Conservation (phyloP, 2,797 vertebrate species). For the Xerus rutilus region DNA sequence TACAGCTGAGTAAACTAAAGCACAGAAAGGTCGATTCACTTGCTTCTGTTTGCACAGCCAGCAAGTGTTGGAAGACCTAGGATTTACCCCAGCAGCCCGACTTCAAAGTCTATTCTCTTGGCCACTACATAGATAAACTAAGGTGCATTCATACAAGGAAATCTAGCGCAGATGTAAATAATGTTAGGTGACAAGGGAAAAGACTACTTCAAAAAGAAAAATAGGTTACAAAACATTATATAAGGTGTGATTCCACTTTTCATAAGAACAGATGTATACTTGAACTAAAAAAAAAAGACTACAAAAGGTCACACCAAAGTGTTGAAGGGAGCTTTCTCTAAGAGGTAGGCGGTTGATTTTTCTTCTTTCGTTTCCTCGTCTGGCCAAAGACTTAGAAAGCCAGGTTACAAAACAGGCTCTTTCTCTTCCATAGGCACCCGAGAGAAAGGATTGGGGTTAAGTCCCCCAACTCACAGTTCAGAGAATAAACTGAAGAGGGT, state of each 20-base stretch:
- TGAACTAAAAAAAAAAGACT: constrained; percentile 8
- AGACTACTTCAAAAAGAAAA: neutral
- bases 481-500: neutral
- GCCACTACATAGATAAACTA: neutral
- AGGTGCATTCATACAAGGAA: neutral
- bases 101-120: neutral
- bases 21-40: neutral
- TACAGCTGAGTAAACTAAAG: neutral
- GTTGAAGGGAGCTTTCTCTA: neutral
- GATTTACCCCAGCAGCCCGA: neutral
- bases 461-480: neutral
- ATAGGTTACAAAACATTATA: neutral
- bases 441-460: neutral
- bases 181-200: neutral
- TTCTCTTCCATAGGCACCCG: neutral
- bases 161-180: neutral
- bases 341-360: neutral
- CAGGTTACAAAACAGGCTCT: neutral
- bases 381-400: neutral
- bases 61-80: neutral
- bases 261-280: neutral
- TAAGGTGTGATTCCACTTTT: neutral
- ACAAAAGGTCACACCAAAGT: neutral
- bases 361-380: neutral
- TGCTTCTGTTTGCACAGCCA: neutral